Percentiles rank a stretch among this genome's conserved stretches.
Conservation (phyloP, 2,113 vertebrate genomes). For the Rhegmatorhina hoffmannsi region DNA sequence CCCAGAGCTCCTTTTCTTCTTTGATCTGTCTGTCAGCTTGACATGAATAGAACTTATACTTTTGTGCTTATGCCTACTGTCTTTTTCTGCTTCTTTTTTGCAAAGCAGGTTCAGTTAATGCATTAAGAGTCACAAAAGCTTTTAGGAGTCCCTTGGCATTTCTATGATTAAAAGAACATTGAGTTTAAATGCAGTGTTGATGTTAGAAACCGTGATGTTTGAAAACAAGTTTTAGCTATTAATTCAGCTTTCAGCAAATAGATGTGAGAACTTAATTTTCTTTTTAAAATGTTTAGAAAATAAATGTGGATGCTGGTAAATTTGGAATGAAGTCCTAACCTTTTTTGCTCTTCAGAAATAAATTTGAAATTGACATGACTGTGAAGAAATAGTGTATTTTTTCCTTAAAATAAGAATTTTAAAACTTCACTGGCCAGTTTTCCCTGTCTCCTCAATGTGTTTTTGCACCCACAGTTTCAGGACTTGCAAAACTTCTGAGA, state of each 20-base stretch:
- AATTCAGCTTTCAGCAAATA: not conserved
- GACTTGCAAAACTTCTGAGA: not conserved
- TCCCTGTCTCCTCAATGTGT: not conserved
- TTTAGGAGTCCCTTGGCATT: conserved; percentile 63
- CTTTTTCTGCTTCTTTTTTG: conserved; percentile 13
- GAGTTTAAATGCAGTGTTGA: conserved; percentile 52
- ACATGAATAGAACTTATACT: conserved; percentile 43
- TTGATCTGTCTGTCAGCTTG: conserved; percentile 51
- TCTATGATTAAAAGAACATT: conserved; percentile 58
- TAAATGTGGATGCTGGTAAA: not conserved
- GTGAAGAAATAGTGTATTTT: not conserved
- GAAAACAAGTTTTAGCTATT: conserved; percentile 31
- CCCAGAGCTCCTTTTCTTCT: conserved; percentile 13
- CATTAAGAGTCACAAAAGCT: conserved; percentile 47
- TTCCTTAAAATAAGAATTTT: not conserved
- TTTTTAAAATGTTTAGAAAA: not conserved
- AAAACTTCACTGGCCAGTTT: not conserved
- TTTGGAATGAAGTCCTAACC: not conserved
- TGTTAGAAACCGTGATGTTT: conserved; percentile 48
- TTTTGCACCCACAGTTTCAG: not conserved
- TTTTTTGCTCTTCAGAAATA: not conserved
- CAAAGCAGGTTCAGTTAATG: conserved; percentile 40
- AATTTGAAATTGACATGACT: not conserved
- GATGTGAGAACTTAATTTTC: not conserved
- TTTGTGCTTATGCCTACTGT: conserved; percentile 19